Evolutionary conservation across 2,888 invertebrate genomes (phyloP), one percentile per base, ranked within the genome.

Genomic region (Troglohyphantes excavatus): DNA sequence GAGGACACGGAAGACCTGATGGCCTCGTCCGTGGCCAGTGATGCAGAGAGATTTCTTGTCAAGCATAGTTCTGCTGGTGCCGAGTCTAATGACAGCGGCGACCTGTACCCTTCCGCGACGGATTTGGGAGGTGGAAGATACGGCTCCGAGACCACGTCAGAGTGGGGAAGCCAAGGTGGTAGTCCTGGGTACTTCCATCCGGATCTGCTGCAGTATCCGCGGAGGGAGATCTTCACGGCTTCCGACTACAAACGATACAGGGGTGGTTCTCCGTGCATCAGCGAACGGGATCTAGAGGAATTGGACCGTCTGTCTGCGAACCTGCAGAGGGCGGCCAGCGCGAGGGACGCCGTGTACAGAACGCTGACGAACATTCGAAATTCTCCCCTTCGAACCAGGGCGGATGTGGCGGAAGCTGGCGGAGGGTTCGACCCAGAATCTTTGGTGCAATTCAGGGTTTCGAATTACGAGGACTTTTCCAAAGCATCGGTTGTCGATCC

Each of bases 211-310:
- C 70, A 79, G 19, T 81, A 75, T 23, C 81, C 81, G 5, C 72
- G 83, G 6, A 81, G 91, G 3, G 95, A 96, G 94, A 95, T 96
- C 78, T 96, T 95, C 93, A 96, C 96, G 93, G 95, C 96, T 5
- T 94, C 95, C 91, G 96, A 96, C 93, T 96, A 96, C 92, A 96
- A 96, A 94, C 96, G 96, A 93, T 96, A 96, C 92, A 94, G 96
- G 89, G 96, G 96, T 86, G 95, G 96, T 17, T 96, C 96, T 39
- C 95, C 96, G 6, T 96, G 96, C 93, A 95, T 96, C 92, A 96
- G 95, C 93, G 96, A 96, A 94, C 96, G 96, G 93, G 96, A 96
- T 93, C 94, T 96, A 92, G 96, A 96, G 91, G 96, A 96, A 94
- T 94, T 96, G 91, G 90, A 90, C 26, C 19, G 88, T 6, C 43